Evolutionary conservation across 2,797 vertebrate species (phyloP), one percentile per base, ranked within the genome.

Genomic region (Anguilla anguilla): DNA sequence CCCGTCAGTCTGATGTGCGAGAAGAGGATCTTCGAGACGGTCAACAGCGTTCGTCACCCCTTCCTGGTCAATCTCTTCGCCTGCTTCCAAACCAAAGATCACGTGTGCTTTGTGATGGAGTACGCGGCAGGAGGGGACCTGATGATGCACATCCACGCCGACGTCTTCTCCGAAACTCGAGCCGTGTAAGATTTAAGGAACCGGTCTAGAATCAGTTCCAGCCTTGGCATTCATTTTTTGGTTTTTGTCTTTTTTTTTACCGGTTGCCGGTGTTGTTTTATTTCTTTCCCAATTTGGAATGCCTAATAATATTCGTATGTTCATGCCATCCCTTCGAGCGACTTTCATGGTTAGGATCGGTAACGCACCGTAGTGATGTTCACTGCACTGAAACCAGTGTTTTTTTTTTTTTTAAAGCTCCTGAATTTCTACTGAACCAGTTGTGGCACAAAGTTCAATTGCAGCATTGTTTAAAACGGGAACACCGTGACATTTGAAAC

Each of bases 121-220:
- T 99, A 99, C 35, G 98, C 98, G 17, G 98, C 98, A 2, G 98
- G 98, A 53, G 98, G 98, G n/a, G 98, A 99, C 93, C 96, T 99
- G 88, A 99, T 99, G 98, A 99, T 99, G 98, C 98, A 99, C 95
- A 99, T 99, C 92, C 98, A 99, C 83, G 97, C 98, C 0, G 98
- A 99, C 43, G 98, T 99, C 88, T 99, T 99, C 95, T 97, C 97
- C 51, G 98, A 99, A 93, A 97, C 97, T 17, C 96, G 98, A 91
- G 97, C 98, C 91, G 95, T 98, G 98, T 98, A 91, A 46, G 17
- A 10, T n/a, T 7, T 82, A 13, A 49, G 0, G 43, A 25, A 49
- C 43, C 4, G 31, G 72, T 81, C 17, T 6, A 81, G 2, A 43
- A 46, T 28, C 39, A 35, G 35, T 39, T 43, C 19, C 17, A 17